These are phyloP conservation scores for Meloidogyne hapla DNA, from an alignment of 1,140 invertebrate genomes.

Conservation along the genomic window DNA sequence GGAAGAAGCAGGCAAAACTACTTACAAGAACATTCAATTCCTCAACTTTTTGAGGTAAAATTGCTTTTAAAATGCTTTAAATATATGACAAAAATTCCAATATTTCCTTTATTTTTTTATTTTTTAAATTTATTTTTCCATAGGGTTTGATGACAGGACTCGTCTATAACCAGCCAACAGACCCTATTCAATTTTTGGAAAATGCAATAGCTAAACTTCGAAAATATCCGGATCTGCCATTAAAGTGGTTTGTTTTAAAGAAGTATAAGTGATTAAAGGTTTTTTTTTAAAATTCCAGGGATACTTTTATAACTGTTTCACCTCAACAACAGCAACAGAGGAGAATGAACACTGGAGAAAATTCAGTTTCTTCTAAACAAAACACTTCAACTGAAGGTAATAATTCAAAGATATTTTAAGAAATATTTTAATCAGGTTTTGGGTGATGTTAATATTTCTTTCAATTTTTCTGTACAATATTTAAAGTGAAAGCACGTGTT, in stretches of 20 bases:
- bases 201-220: constrained; percentile 44
- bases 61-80: constrained; percentile 13
- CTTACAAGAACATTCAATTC: constrained; percentile 61
- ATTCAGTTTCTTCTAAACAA: neutral
- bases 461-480: no score
- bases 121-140: constrained; percentile 27
- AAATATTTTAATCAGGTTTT: no score
- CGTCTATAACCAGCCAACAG: constrained; percentile 61
- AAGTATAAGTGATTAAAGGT: no score
- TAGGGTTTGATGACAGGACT: constrained; percentile 64
- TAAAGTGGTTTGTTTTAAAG: constrained; percentile 50
- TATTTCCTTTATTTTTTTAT: neutral
- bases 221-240: constrained; percentile 42
- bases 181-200: constrained; percentile 60
- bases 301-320: neutral
- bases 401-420: neutral
- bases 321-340: neutral
- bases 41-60: constrained; percentile 62
- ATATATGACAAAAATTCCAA: neutral
- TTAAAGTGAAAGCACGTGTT: neutral
- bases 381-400: neutral
- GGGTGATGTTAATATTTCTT: no score
- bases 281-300: neutral
- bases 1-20: constrained; percentile 39
- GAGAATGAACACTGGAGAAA: neutral